Evolutionary conservation across 2,888 invertebrate species (phyloP), one percentile per base, ranked within the genome.

Genomic region (Sericinus montela): DNA sequence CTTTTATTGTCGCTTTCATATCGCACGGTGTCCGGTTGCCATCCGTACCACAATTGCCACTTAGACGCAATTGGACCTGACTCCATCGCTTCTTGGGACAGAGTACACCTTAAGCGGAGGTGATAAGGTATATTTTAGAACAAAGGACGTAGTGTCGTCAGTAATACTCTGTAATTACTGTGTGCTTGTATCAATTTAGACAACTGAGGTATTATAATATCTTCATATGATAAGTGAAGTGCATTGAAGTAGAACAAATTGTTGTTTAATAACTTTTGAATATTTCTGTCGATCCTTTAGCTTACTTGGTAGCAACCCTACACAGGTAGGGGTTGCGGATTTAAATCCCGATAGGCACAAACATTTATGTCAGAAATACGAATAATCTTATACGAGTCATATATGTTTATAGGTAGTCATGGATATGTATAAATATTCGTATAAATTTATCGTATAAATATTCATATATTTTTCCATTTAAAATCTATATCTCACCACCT

Each of bases 1-100:
- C 87, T 86, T 86, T 86, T 86, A 85, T 84, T 83, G 85, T 78
- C 71, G 76, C 84, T 85, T 85, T 84, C 81, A 82, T 80, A 70
- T 68, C 75, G 63, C 69, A 76, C 82, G 80, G 85, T 85, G 85
- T 86, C 85, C 82, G 82, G 85, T 86, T 80, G 80, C 82, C 79
- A 81, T 82, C 81, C 81, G 77, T 67, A 64, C 60, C 55, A 60
- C 82, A 86, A 85, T 84, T 86, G 77, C 56, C 58, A 52, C 51
- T 56, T 62, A 71, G 49, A 49, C 48, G 44, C 63, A 59, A 59
- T 73, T 72, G 47, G 58, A 48, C 67, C 32, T 13, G 46, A 37
- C 44, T 39, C 47, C 45, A 19, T 29, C 9, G 0, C 5, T 1
- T 3, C 6, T 1, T 13, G 44, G 14, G 1, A 25, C 4, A 60